Conservation (phyloP, 2,888 invertebrate genomes). For the Standfussiana lucernea region DNA sequence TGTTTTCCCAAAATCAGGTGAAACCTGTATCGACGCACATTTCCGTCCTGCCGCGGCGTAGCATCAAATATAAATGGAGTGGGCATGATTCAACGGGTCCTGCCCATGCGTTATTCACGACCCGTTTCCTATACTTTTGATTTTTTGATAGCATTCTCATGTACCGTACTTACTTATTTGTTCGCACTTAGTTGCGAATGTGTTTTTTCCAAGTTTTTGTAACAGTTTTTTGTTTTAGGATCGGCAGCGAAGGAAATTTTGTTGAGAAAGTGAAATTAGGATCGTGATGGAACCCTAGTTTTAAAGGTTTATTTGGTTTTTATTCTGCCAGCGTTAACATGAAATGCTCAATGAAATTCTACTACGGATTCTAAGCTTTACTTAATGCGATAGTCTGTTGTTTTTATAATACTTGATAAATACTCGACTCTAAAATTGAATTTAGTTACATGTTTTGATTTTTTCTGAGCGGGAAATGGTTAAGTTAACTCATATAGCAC, state of each 20-base stretch:
- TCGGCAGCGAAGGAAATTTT: slow-evolving; percentile 36
- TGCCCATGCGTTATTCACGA: slow-evolving; percentile 73
- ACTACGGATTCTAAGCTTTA: neutral
- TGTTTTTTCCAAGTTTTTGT: slow-evolving; percentile 40
- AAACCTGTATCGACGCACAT: slow-evolving; percentile 15
- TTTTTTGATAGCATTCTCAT: slow-evolving; percentile 76
- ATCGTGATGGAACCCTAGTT: neutral
- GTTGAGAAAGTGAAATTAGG: neutral
- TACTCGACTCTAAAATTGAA: neutral
- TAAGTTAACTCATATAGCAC: neutral
- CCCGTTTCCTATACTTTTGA: slow-evolving; percentile 67
- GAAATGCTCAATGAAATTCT: neutral
- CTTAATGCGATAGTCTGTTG: neutral
- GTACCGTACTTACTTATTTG: slow-evolving; percentile 67
- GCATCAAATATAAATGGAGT: slow-evolving; percentile 64
- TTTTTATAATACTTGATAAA: neutral
- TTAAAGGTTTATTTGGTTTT: slow-evolving; percentile 1
- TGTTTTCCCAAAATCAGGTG: neutral
- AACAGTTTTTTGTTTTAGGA: slow-evolving; percentile 29
- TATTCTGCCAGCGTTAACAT: no score
- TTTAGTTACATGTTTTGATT: neutral
- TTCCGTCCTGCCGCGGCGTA: slow-evolving; percentile 11
- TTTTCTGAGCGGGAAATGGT: neutral
- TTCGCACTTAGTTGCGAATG: slow-evolving; percentile 55
- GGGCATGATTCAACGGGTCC: slow-evolving; percentile 51